These are phyloP conservation scores for Callaeas wilsoni DNA, from an alignment of 2,113 vertebrate species.

Conservation along the genomic window DNA sequence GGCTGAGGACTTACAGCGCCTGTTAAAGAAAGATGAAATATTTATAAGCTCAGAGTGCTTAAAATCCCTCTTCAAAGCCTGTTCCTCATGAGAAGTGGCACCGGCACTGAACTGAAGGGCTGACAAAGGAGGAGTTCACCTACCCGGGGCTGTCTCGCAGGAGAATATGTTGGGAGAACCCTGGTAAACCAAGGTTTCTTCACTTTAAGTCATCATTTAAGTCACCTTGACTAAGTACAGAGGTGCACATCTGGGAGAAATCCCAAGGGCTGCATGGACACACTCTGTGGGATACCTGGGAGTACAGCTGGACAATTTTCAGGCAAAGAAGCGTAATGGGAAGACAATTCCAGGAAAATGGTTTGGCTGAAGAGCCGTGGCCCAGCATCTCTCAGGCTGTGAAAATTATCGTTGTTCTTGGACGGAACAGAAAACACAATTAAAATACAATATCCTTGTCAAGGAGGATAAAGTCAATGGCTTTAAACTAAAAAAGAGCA, in stretches of 20 bases:
- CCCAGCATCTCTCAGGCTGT: not conserved
- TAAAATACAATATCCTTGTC: not conserved
- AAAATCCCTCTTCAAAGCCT: not conserved
- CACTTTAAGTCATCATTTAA: not conserved
- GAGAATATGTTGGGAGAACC: not conserved
- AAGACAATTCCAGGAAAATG: not conserved
- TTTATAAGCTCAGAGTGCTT: not conserved
- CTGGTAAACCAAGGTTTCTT: not conserved
- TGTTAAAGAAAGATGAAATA: not conserved
- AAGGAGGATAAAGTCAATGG: not conserved
- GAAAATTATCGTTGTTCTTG: not conserved
- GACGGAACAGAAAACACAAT: not conserved
- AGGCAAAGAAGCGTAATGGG: not conserved
- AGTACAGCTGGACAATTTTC: not conserved
- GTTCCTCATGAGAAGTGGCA: not conserved
- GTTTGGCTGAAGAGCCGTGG: not conserved
- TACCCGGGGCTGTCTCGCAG: not conserved
- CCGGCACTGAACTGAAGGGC: not conserved
- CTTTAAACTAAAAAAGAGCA: not conserved
- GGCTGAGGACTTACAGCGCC: not conserved
- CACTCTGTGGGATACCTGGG: not conserved
- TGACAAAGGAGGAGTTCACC: not conserved
- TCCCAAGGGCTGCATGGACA: not conserved
- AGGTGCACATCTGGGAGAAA: not conserved
- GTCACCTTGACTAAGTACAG: not conserved